phyloP scores from a whole-genome alignment of 2,113 vertebrate genomes.

The Spea bombifrons region DNA sequence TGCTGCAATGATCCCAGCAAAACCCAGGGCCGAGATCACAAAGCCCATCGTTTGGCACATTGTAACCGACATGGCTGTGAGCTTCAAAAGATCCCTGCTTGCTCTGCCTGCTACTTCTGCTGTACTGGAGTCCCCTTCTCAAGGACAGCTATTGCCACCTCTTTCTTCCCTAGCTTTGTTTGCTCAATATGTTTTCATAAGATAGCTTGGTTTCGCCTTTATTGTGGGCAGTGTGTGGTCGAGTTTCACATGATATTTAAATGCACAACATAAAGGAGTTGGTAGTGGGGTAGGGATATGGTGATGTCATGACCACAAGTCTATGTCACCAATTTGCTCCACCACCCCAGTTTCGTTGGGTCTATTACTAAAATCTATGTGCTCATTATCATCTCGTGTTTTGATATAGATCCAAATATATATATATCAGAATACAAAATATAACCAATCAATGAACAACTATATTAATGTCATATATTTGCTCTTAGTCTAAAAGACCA shows the following conservation, averaged over 20 bases:
- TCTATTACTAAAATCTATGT: neutral
- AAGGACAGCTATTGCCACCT: slow-evolving; percentile 59
- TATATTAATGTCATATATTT: too few species aligned
- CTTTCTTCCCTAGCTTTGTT: slow-evolving; percentile 59
- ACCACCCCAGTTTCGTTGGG: neutral
- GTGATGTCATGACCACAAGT: slow-evolving; percentile 5
- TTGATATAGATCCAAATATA: too few species aligned
- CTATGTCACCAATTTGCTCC: neutral
- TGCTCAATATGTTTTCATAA: slow-evolving; percentile 77
- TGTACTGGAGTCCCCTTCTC: slow-evolving; percentile 37
- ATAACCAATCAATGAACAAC: too few species aligned
- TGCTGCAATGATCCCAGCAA: slow-evolving; percentile 71
- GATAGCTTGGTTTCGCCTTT: slow-evolving; percentile 74
- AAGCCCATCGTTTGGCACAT: slow-evolving; percentile 76
- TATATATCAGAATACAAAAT: too few species aligned
- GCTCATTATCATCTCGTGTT: too few species aligned
- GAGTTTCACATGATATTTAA: slow-evolving; percentile 37
- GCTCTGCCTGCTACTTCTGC: slow-evolving; percentile 1
- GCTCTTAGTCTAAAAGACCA: too few species aligned
- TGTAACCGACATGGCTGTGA: slow-evolving; percentile 73
- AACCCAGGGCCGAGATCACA: slow-evolving; percentile 67
- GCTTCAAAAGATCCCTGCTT: slow-evolving; percentile 1
- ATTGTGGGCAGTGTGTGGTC: slow-evolving; percentile 24
- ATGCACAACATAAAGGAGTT: neutral
- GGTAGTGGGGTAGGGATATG: neutral